Conservation (phyloP, 37 sponge, comb jelly and placozoan species). For the Petrosia ficiformis region DNA sequence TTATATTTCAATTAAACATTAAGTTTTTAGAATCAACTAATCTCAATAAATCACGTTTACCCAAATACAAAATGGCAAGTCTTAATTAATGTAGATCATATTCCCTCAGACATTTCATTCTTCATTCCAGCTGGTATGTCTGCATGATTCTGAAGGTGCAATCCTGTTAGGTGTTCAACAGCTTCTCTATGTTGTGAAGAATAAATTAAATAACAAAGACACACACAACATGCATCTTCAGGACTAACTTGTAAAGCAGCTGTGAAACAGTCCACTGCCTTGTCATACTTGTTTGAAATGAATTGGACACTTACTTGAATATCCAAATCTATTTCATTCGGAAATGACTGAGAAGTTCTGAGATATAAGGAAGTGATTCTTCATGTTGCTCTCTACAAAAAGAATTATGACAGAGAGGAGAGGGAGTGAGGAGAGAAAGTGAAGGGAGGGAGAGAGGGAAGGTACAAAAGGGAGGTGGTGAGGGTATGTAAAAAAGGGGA, state of each 20-base stretch:
- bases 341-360: constrained; percentile 61
- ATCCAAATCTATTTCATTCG: constrained; percentile 62
- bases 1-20: too few relatives aligned
- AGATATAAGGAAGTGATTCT: constrained; percentile 57
- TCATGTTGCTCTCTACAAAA: constrained; percentile 42
- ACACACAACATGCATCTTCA: too few relatives aligned
- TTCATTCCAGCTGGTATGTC: constrained; percentile 7
- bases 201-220: too few relatives aligned
- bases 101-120: constrained; percentile 72
- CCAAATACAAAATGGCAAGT: constrained; percentile 53
- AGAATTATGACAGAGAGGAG: constrained; percentile 21
- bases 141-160: constrained; percentile 73
- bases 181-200: constrained; percentile 69
- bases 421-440: background rate
- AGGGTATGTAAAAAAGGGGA: too few relatives aligned
- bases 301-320: constrained; percentile 75
- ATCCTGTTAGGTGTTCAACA: constrained; percentile 75
- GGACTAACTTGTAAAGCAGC: constrained; percentile 68
- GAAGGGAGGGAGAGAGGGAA: too few relatives aligned
- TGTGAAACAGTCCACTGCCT: constrained; percentile 85
- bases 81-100: constrained; percentile 86
- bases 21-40: constrained; percentile 32
- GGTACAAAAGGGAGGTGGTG: background rate
- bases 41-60: constrained; percentile 3
- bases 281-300: constrained; percentile 78